These are phyloP conservation scores for Halocaridina rubra DNA, from an alignment of 2,888 invertebrate species.

Conservation along the genomic window DNA sequence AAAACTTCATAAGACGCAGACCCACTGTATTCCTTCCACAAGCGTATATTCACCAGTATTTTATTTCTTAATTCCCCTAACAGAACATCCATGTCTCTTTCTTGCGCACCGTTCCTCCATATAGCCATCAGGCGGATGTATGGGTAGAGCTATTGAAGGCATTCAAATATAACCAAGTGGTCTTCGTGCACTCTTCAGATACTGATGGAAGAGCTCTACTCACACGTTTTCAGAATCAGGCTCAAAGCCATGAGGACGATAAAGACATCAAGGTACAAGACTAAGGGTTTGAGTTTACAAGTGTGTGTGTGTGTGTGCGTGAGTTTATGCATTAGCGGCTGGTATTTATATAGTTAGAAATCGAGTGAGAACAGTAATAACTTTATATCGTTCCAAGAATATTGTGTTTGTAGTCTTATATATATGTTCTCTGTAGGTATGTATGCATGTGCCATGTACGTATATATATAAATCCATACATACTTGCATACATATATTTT, in stretches of 20 bases:
- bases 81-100: constrained; percentile 97
- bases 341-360: no score
- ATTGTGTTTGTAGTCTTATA: background rate
- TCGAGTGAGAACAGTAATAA: no score
- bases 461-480: background rate
- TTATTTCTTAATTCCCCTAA: constrained; percentile 64
- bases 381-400: no score
- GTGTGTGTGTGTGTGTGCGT: background rate
- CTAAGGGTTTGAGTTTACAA: background rate
- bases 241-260: constrained; percentile 90
- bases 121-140: constrained; percentile 98
- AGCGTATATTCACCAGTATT: no score
- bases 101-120: constrained; percentile 95
- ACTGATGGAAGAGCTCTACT: constrained; percentile 93
- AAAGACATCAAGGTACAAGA: constrained; percentile 87
- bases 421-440: background rate
- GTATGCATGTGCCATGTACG: background rate
- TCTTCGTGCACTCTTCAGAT: constrained; percentile 95
- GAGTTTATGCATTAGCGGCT: no score
- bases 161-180: constrained; percentile 90
- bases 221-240: constrained; percentile 93
- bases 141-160: constrained; percentile 95
- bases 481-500: background rate
- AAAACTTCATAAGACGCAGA: no score
- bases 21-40: no score